These are phyloP conservation scores for Orthosia incerta DNA, from an alignment of 2,888 invertebrate genomes.

Conservation along the genomic window DNA sequence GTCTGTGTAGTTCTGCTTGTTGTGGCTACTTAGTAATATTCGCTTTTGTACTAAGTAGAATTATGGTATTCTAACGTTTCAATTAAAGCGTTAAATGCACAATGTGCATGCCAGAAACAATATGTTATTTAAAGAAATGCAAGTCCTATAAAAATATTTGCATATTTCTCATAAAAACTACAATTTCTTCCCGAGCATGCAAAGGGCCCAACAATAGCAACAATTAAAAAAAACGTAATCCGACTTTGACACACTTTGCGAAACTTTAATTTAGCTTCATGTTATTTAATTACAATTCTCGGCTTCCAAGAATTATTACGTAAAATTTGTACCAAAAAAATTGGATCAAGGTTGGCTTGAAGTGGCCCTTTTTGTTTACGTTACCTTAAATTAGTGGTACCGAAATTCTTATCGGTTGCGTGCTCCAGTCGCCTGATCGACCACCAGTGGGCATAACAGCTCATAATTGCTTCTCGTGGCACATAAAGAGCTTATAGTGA, in stretches of 20 bases:
- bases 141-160: conserved; percentile 52
- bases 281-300: conserved; percentile 59
- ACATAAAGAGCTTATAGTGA: conserved; percentile 76
- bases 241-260: conserved; percentile 73
- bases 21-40: background rate
- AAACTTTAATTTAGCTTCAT: conserved; percentile 62
- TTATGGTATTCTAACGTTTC: conserved; percentile 24
- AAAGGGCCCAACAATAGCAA: conserved; percentile 51
- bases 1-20: background rate
- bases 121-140: conserved; percentile 52
- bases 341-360: conserved; percentile 81
- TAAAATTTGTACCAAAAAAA: conserved; percentile 71
- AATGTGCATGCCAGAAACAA: conserved; percentile 48
- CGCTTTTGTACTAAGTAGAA: background rate
- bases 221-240: conserved; percentile 28
- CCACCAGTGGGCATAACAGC: conserved; percentile 74
- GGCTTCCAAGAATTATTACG: conserved; percentile 50
- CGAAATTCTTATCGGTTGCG: conserved; percentile 85
- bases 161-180: conserved; percentile 55
- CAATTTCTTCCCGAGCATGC: conserved; percentile 55
- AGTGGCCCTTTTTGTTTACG: conserved; percentile 79
- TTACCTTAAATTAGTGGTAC: conserved; percentile 81
- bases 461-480: conserved; percentile 84
- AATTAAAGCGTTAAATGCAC: conserved; percentile 29
- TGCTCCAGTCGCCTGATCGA: conserved; percentile 75